Evolutionary conservation across 2,888 invertebrate species (phyloP).

Genomic region (Andrena bicolor): DNA sequence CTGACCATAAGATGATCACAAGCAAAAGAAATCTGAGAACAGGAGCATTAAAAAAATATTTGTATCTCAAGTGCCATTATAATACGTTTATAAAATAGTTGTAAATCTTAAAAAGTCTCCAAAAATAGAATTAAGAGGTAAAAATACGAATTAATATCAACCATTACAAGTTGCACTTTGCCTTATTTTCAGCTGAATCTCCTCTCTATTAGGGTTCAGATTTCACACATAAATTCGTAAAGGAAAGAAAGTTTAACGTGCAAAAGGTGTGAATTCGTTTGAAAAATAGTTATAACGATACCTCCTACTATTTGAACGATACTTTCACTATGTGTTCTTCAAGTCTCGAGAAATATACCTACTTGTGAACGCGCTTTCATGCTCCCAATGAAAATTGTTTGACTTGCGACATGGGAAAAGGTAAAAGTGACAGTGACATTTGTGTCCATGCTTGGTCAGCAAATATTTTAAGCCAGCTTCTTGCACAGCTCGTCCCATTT

Average conservation of each 20-base stretch:
- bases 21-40: neutral
- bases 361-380: neutral
- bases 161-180: neutral
- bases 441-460: neutral
- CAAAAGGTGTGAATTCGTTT: neutral
- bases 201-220: too few species aligned
- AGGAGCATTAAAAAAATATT: too few species aligned
- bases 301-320: neutral
- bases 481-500: neutral
- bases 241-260: too few species aligned
- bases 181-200: slow-evolving; percentile 11
- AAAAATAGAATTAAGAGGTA: neutral
- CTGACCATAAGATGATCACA: neutral
- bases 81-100: too few species aligned
- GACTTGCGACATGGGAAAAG: neutral
- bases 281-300: slow-evolving; percentile 15
- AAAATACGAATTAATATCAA: neutral
- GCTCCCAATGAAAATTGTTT: neutral
- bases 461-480: slow-evolving; percentile 14
- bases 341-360: neutral
- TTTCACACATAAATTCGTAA: too few species aligned
- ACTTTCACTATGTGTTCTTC: too few species aligned
- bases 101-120: too few species aligned
- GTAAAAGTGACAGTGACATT: neutral
- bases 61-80: too few species aligned